Base-by-base conservation (phyloP, 2,797 vertebrate genomes). In the Orestias chungarensis region DNA sequence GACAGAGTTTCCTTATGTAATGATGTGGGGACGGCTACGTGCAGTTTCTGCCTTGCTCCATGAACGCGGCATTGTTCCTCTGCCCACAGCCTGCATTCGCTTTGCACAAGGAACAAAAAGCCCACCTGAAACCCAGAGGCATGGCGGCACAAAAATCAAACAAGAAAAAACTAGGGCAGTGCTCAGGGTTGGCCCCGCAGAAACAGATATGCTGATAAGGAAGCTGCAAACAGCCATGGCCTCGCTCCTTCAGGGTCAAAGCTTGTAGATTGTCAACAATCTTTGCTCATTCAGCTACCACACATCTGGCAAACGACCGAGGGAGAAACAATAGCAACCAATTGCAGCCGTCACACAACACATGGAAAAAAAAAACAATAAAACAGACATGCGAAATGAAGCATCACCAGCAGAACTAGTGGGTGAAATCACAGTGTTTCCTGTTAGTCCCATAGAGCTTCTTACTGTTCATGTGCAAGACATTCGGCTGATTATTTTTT, bases 11-110 rank as follows among this genome's bases (percentile, higher is more conserved):
- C 84, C 81, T 90, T 78, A 67, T 82, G 74, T 82, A 70, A 82
- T 33, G 68, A 71, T 70, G 54, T 70, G 66, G 76, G 66, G 74
- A 74, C 79, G 6, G 83, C 86, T 95, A 94, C 91, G 92, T 94
- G 94, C 93, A 79, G 86, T 94, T 94, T 94, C 88, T 88, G 83
- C 75, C 68, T 83, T 82, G 83, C 89, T 80, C 68, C 83, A 47
- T 86, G 76, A 90, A 84, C 82, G 79, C 78, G 5, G 75, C 68
- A 93, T 95, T 95, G 90, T 95, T 91, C 79, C 43, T 69, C 27
- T 27, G 85, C 89, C 91, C 93, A 85, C 91, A 94, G 89, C 93
- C 92, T 92, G 90, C 91, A 93, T 93, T 91, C 75, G 81, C 84
- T 86, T 75, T 71, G 66, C 82, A 83, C 83, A 31, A 61, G 65